Evolutionary conservation across 1,140 invertebrate genomes (phyloP).

Genomic region (Solenopsis fugax): DNA sequence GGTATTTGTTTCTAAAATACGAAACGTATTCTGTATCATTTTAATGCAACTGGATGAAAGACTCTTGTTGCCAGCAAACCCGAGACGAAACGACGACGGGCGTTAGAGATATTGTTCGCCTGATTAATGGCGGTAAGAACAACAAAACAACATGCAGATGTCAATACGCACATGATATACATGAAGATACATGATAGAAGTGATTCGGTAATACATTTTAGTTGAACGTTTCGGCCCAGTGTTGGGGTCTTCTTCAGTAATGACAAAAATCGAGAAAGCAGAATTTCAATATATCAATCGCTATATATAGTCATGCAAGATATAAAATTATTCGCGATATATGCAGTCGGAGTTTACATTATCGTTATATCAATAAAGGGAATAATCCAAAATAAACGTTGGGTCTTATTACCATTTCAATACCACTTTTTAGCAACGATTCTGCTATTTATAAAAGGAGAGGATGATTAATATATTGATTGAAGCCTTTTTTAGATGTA

Average conservation of each 20-base stretch:
- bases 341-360: conserved; percentile 19
- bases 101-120: neutral
- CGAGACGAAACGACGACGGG: neutral
- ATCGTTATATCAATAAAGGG: conserved; percentile 24
- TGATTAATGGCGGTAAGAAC: neutral
- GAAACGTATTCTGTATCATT: neutral
- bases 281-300: neutral
- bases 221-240: neutral
- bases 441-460: neutral
- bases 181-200: neutral
- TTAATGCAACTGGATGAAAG: neutral
- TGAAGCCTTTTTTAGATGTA: neutral
- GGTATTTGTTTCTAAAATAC: neutral
- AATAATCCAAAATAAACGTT: neutral
- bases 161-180: neutral
- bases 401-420: neutral
- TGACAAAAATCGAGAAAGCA: neutral
- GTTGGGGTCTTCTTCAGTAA: neutral
- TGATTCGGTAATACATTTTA: neutral
- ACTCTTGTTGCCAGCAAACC: neutral
- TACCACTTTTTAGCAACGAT: neutral
- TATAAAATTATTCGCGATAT: neutral
- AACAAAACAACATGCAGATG: neutral
- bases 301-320: neutral
- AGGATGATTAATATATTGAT: neutral